Base-by-base conservation (phyloP, 2,113 vertebrate species). In the Anhinga rufa region DNA sequence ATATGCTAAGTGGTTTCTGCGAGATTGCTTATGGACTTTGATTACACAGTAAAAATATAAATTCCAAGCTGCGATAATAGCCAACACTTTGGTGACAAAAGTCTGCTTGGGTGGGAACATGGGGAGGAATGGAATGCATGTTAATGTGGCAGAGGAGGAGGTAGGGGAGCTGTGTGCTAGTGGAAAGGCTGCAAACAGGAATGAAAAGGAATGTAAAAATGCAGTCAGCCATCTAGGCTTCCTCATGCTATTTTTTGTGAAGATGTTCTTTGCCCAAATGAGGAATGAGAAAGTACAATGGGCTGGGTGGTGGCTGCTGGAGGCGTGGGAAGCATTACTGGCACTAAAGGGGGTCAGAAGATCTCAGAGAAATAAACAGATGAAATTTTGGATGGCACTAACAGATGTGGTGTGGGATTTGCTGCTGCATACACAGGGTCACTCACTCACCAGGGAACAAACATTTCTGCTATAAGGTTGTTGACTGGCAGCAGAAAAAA, bases 21-120 rank as follows among this genome's bases (percentile, higher is more conserved):
- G 66, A 95, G 82, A 93, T 94, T 97, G 89, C 55, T 94, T 91
- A 62, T 80, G 48, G 64, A 90, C 61, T 98, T 97, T 84, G 83
- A 96, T 97, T 96, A 93, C 72, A 90, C 57, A 93, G 66, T 88
- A 90, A 96, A 98, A 97, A 91, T 68, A 87, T 17, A 81, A 96
- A 93, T 90, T 95, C 66, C 84, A 93, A 95, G 46, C 84, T 91
- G 40, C 94, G 89, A 68, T 84, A 95, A 81, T 87, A 97, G 51
- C 62, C 46, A 66, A 90, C 76, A 61, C 34, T 97, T 92, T 86
- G 64, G 80, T 96, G 82, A 96, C 62, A 95, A 64, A 97, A 86
- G 57, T 82, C 69, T 94, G 38, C 75, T 82, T 70, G 32, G 9
- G 9, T 60, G n/a, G 65, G 85, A 71, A 85, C 0, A 2, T 86